phyloP scores from a whole-genome alignment of 2,113 vertebrate species.

The Myxocyprinus asiaticus region DNA sequence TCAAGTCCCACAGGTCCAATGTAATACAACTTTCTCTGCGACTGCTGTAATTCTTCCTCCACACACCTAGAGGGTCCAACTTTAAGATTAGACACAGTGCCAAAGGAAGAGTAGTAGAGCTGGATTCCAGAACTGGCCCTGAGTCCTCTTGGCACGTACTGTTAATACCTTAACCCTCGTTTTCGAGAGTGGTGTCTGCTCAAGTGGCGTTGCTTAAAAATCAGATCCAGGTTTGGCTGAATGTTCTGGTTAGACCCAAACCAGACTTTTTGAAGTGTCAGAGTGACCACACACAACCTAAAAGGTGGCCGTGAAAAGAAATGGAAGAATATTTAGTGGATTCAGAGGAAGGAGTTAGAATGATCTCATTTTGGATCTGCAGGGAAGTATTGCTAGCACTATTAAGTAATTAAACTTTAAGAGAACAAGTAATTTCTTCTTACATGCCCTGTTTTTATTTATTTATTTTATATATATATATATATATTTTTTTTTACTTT shows the following conservation, averaged over 20 bases:
- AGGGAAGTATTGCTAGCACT: no score
- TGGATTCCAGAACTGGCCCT: constrained; percentile 54
- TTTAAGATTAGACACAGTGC: constrained; percentile 34
- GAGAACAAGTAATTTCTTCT: no score
- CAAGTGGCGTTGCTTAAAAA: constrained; percentile 11
- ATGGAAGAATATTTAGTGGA: neutral
- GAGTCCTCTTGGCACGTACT: constrained; percentile 21
- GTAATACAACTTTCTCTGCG: constrained; percentile 63
- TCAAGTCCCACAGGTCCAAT: constrained; percentile 61
- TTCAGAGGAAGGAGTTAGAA: neutral
- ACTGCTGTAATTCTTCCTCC: constrained; percentile 14
- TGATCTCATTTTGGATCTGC: neutral
- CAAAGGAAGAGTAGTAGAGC: constrained; percentile 69
- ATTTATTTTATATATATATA: no score
- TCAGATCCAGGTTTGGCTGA: constrained; percentile 40
- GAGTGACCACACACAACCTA: constrained; percentile 66
- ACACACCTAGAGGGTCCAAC: neutral
- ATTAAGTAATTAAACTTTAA: no score
- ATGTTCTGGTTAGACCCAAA: constrained; percentile 42
- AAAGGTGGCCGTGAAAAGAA: constrained; percentile 63
- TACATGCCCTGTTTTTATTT: no score
- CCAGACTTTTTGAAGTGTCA: constrained; percentile 67
- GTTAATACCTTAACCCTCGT: constrained; percentile 13
- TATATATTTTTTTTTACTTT: no score
- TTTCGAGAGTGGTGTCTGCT: constrained; percentile 42